Conservation (phyloP, 2,888 invertebrate genomes). For the Isotomurus palustris region DNA sequence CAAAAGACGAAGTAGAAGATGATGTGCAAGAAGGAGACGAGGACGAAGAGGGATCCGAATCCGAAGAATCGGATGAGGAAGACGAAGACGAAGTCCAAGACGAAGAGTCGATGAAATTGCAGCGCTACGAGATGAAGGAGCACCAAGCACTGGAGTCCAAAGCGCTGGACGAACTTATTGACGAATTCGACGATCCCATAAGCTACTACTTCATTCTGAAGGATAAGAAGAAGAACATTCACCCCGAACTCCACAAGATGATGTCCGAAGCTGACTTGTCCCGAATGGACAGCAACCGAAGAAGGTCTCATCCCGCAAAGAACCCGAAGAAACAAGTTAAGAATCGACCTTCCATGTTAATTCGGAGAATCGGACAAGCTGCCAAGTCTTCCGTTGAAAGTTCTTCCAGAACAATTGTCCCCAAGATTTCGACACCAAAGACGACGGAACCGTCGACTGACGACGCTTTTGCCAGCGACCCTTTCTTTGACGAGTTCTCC, state of each 20-base stretch:
- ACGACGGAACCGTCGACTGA: conserved; percentile 12
- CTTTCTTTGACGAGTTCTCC: conserved; percentile 22
- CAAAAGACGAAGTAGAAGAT: not conserved
- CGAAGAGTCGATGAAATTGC: conserved; percentile 14
- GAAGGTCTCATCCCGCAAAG: not conserved
- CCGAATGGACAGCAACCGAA: not conserved
- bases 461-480: conserved; percentile 28
- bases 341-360: not conserved
- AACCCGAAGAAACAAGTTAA: not conserved
- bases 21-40: conserved; percentile 6
- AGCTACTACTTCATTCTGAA: conserved; percentile 24
- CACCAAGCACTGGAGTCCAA: conserved; percentile 26
- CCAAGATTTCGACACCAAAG: not conserved
- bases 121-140: conserved; percentile 19
- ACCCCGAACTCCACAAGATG: not conserved
- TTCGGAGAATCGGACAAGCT: not conserved
- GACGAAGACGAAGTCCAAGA: conserved; percentile 6
- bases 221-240: conserved; percentile 18
- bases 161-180: conserved; percentile 26
- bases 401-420: not conserved
- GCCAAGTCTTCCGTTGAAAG: not conserved
- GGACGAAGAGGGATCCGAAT: conserved; percentile 5
- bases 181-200: conserved; percentile 28
- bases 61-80: conserved; percentile 9
- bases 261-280: not conserved